Conservation (phyloP, 2,888 invertebrate genomes). For the Rhabditoides inermis region DNA sequence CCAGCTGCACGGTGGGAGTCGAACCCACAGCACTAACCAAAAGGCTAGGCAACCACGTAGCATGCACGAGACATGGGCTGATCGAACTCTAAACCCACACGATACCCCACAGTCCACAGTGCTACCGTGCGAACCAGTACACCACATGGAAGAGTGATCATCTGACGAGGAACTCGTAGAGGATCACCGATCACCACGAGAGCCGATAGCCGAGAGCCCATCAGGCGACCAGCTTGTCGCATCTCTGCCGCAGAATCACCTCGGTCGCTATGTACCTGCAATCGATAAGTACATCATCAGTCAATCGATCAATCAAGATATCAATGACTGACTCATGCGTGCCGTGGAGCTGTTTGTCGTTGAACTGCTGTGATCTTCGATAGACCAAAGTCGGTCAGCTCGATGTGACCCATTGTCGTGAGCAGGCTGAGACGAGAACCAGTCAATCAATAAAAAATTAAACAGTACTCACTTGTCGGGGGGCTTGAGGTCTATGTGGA, state of each 20-base stretch:
- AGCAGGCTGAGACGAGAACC: slow-evolving; percentile 68
- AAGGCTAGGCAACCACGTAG: no score
- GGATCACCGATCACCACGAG: no score
- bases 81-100: no score
- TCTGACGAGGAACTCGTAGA: slow-evolving; percentile 90
- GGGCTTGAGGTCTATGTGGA: slow-evolving; percentile 94
- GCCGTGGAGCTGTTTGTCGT: slow-evolving; percentile 74
- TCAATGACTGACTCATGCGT: slow-evolving; percentile 41
- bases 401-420: slow-evolving; percentile 94
- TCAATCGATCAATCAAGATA: neutral
- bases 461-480: slow-evolving; percentile 77
- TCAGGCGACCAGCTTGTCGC: slow-evolving; percentile 48
- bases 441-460: no score
- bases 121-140: no score
- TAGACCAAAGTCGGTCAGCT: slow-evolving; percentile 92
- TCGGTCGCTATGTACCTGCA: slow-evolving; percentile 94
- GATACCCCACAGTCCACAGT: no score
- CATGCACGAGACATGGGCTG: no score
- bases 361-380: slow-evolving; percentile 94
- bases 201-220: slow-evolving; percentile 99
- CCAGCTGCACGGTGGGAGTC: no score
- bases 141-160: no score
- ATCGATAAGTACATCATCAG: slow-evolving; percentile 62
- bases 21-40: no score
- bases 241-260: slow-evolving; percentile 57